Conservation (phyloP, 2,113 vertebrate genomes). For the Odontophorus gujanensis region DNA sequence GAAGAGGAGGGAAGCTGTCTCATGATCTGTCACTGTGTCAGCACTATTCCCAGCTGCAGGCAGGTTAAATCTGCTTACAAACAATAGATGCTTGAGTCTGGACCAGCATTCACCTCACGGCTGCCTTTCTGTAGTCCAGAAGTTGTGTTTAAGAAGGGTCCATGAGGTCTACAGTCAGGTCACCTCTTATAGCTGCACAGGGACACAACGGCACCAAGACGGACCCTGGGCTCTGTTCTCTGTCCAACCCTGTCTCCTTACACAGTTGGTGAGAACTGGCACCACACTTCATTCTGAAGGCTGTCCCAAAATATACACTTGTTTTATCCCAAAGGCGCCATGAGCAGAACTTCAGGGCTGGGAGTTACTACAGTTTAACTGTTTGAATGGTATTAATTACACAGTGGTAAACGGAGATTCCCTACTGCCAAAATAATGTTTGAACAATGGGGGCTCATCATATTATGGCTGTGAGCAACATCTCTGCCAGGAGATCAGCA, state of each 20-base stretch:
- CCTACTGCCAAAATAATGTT: not conserved
- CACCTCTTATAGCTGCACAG: not conserved
- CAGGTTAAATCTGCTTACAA: not conserved
- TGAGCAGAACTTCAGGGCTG: rapidly evolving
- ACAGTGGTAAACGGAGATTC: not conserved
- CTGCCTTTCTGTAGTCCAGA: not conserved
- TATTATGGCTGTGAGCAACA: not conserved
- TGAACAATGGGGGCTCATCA: not conserved
- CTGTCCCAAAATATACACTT: not conserved
- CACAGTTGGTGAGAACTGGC: not conserved
- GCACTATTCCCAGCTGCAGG: not conserved
- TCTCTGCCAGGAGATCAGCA: not conserved
- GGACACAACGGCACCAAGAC: not conserved
- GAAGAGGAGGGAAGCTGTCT: not conserved
- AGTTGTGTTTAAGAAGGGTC: not conserved
- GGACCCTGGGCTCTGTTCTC: not conserved
- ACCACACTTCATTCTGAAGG: not conserved
- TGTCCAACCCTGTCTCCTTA: not conserved
- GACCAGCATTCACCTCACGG: not conserved
- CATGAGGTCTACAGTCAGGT: not conserved
- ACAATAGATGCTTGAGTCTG: not conserved
- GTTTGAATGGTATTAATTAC: not conserved
- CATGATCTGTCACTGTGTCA: not conserved
- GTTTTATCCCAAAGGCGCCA: not conserved
- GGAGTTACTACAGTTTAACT: not conserved